These are phyloP conservation scores for Odontophorus gujanensis DNA, from an alignment of 2,113 vertebrate species.

Conservation along the genomic window DNA sequence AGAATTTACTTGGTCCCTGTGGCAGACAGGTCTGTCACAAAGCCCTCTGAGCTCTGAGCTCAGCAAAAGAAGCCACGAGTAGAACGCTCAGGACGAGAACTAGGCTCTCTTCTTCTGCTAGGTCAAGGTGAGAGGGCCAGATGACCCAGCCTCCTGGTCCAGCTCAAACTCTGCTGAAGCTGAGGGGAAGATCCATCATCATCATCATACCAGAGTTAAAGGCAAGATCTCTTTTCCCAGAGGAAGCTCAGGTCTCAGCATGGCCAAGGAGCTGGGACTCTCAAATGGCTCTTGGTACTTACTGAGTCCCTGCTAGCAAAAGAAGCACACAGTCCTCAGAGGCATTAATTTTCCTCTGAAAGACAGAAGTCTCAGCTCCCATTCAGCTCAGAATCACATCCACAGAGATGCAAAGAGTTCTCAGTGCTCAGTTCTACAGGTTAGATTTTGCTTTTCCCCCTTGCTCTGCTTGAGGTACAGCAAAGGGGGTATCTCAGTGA, in stretches of 20 bases:
- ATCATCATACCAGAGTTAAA: not conserved
- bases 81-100: not conserved
- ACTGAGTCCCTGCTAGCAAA: accelerated
- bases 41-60: not conserved
- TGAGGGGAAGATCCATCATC: not conserved
- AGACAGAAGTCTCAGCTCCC: not conserved
- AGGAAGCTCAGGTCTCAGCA: not conserved
- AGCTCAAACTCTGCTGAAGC: not conserved
- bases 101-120: not conserved
- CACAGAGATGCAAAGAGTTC: not conserved
- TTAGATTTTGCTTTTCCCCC: not conserved
- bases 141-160: not conserved
- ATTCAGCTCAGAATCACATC: not conserved
- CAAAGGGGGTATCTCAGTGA: not conserved
- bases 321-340: accelerated
- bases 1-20: not conserved
- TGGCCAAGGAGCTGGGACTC: not conserved
- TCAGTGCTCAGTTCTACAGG: not conserved
- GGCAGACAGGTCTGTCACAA: not conserved
- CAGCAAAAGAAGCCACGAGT: not conserved
- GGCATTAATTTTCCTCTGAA: not conserved
- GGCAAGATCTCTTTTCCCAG: not conserved
- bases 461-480: not conserved
- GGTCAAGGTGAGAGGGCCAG: not conserved
- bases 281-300: not conserved